phyloP scores from a whole-genome alignment of 1,140 invertebrate genomes.

The Listronotus bonariensis region DNA sequence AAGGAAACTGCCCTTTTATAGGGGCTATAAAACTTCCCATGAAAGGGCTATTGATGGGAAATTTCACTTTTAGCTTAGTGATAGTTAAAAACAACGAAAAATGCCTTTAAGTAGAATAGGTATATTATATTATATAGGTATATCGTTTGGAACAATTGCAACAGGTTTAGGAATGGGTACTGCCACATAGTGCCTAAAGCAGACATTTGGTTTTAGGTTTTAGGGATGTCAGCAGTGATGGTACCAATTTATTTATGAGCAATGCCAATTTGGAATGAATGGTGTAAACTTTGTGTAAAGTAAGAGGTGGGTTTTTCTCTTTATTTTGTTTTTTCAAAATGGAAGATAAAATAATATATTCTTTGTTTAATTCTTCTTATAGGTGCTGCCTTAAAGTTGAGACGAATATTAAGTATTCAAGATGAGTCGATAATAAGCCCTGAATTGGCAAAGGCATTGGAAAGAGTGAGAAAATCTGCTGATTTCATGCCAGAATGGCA shows the following conservation, averaged over 20 bases:
- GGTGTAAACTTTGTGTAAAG: slow-evolving; percentile 95
- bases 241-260: slow-evolving; percentile 73
- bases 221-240: slow-evolving; percentile 61
- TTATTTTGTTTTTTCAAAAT: no score
- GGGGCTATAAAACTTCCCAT: no score
- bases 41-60: no score
- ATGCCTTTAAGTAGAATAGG: slow-evolving; percentile 88
- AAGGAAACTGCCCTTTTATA: no score
- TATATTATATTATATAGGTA: no score
- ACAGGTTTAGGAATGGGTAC: slow-evolving; percentile 92
- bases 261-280: slow-evolving; percentile 96
- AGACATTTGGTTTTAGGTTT: slow-evolving; percentile 80
- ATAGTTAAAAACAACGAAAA: slow-evolving; percentile 80
- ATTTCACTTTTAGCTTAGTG: slow-evolving; percentile 65
- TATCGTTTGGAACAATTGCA: slow-evolving; percentile 89
- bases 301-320: slow-evolving; percentile 68
- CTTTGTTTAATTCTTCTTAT: slow-evolving; percentile 11
- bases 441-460: slow-evolving; percentile 91
- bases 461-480: slow-evolving; percentile 95
- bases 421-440: slow-evolving; percentile 93
- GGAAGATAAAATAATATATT: no score
- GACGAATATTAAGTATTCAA: slow-evolving; percentile 98
- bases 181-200: slow-evolving; percentile 85
- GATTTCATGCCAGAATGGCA: slow-evolving; percentile 99
- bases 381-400: slow-evolving; percentile 97